phyloP scores from a whole-genome alignment of 2,113 vertebrate genomes.

The Gymnocephalus cernua region DNA sequence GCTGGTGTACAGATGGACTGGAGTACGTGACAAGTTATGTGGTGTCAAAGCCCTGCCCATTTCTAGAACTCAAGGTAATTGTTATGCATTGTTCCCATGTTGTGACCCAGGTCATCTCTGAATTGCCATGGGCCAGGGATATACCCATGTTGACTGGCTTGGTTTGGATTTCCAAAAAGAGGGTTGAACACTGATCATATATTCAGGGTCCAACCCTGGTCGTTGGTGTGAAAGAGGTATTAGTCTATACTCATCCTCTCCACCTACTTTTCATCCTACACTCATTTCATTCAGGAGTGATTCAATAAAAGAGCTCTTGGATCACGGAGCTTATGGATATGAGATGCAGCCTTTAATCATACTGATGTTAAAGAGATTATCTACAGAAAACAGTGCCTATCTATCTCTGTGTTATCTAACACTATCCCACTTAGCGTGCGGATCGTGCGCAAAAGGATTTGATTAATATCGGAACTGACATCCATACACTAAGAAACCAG shows the following conservation, averaged over 20 bases:
- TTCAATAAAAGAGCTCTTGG: constrained; percentile 58
- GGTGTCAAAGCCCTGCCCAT: no score
- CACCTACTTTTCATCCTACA: constrained; percentile 60
- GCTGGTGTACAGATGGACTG: no score
- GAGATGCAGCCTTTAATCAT: constrained; percentile 67
- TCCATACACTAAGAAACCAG: constrained; percentile 46
- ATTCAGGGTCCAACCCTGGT: no score
- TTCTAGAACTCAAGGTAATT: no score
- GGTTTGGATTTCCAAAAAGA: no score
- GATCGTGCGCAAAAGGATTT: constrained; percentile 61
- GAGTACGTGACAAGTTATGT: no score
- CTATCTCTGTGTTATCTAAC: constrained; percentile 56
- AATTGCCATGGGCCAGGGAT: no score
- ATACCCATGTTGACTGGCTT: no score
- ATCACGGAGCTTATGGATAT: constrained; percentile 66
- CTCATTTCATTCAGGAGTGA: constrained; percentile 55
- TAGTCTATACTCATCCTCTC: constrained; percentile 39
- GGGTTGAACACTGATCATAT: no score
- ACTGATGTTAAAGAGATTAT: constrained; percentile 78
- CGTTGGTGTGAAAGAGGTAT: no score
- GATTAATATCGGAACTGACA: constrained; percentile 68
- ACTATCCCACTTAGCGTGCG: constrained; percentile 58
- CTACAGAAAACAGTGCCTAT: constrained; percentile 58
- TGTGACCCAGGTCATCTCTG: no score
- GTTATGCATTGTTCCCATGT: no score